Percentiles rank a stretch among this genome's conserved stretches.
Evolutionary conservation across 2,888 invertebrate genomes (phyloP).

Genomic region (Arrhopalites spinosus): DNA sequence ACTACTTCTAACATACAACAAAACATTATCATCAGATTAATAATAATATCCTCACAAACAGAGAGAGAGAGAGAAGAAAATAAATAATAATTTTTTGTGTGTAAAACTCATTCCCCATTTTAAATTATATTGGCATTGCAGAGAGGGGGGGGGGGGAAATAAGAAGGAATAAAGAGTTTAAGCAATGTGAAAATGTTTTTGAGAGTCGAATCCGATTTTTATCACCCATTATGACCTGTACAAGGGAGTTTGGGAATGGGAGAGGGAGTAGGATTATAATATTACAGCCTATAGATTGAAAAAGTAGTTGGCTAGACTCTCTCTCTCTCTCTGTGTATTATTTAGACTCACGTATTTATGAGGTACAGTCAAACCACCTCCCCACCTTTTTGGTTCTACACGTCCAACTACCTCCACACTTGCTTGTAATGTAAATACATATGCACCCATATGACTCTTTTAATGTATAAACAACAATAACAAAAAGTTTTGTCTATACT

Average conservation of each 20-base stretch:
- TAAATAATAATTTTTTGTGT: conserved; percentile 3
- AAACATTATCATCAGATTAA: conserved; percentile 47
- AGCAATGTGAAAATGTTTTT: conserved; percentile 19
- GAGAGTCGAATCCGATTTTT: conserved; percentile 40
- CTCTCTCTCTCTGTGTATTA: conserved; percentile 22
- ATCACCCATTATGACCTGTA: conserved; percentile 36
- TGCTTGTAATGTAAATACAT: too few species aligned
- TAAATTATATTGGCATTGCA: not conserved
- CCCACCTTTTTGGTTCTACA: conserved; percentile 10
- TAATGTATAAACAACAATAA: not conserved
- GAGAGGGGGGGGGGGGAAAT: not conserved
- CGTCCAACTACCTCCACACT: too few species aligned
- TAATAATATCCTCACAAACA: conserved; percentile 32
- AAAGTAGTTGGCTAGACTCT: conserved; percentile 9
- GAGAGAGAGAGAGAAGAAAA: not conserved
- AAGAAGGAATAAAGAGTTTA: conserved; percentile 13
- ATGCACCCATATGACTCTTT: too few species aligned
- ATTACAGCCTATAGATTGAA: not conserved
- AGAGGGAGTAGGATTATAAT: too few species aligned
- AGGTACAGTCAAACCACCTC: conserved; percentile 32
- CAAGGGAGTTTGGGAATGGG: too few species aligned
- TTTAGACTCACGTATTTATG: conserved; percentile 24
- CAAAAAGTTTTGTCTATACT: not conserved
- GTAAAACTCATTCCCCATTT: conserved; percentile 20
- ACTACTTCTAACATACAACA: not conserved